These are phyloP conservation scores for Kryptolebias ocellatus DNA, from an alignment of 2,797 vertebrate genomes.

Conservation along the genomic window DNA sequence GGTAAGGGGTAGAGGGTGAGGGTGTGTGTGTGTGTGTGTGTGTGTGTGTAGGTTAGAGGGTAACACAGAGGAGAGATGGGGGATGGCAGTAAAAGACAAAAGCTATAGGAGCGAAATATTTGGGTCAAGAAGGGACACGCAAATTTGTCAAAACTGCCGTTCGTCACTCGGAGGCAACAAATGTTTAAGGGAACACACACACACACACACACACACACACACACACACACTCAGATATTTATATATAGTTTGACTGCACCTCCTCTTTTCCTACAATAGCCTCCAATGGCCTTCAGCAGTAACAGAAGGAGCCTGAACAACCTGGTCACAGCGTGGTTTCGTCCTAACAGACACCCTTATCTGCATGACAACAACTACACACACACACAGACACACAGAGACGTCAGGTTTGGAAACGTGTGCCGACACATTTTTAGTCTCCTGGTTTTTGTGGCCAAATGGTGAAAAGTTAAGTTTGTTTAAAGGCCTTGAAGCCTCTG, in stretches of 20 bases:
- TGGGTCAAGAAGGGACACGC: conserved; percentile 61
- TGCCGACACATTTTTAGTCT: conserved; percentile 6
- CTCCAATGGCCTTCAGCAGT: conserved; percentile 43
- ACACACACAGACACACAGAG: conserved; percentile 1
- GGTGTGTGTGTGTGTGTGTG: conserved; percentile 41
- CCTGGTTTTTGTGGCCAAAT: no score
- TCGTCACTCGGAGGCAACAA: conserved; percentile 32
- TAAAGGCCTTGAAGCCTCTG: no score
- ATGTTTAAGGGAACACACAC: conserved; percentile 35
- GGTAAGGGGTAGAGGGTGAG: conserved; percentile 55
- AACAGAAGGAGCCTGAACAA: conserved; percentile 41
- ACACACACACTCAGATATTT: conserved; percentile 14
- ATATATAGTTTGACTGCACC: conserved; percentile 14
- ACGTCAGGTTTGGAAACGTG: conserved; percentile 5
- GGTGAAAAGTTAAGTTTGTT: no score
- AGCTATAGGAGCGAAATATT: conserved; percentile 13
- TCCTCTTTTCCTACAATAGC: conserved; percentile 29
- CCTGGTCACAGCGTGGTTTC: conserved; percentile 35
- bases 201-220: conserved; percentile 14
- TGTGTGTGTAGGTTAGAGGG: conserved; percentile 37
- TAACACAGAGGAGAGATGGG: conserved; percentile 44
- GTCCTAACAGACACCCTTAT: conserved; percentile 22
- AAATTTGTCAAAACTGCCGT: conserved; percentile 26
- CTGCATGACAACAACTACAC: conserved; percentile 24
- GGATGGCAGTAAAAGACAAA: conserved; percentile 32